phyloP scores from a whole-genome alignment of 2,797 vertebrate species.

The Crypturellus tataupa region DNA sequence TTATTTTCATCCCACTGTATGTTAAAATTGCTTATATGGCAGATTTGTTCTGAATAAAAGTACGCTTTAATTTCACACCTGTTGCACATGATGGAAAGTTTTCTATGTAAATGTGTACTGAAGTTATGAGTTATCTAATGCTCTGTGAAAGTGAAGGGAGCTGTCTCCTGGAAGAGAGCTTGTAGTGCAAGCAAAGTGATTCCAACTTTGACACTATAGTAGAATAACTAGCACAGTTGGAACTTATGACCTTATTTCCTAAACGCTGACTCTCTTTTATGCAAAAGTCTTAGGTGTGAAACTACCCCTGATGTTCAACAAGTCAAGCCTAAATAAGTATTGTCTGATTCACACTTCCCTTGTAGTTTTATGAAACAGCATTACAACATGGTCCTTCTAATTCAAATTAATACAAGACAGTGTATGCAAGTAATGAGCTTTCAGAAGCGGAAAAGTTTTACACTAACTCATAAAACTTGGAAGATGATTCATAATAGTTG shows the following conservation, averaged over 20 bases:
- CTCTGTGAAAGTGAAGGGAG: background rate
- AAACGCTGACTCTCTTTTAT: background rate
- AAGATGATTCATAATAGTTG: background rate
- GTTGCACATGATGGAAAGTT: background rate
- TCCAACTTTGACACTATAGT: background rate
- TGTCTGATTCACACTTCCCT: conserved; percentile 17
- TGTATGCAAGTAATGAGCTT: conserved; percentile 7
- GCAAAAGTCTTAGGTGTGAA: background rate
- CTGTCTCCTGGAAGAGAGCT: background rate
- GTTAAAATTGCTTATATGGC: background rate
- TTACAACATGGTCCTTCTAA: conserved; percentile 1
- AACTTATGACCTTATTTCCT: background rate
- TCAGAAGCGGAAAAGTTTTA: conserved; percentile 2
- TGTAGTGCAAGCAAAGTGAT: background rate
- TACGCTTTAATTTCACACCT: background rate
- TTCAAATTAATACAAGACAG: background rate
- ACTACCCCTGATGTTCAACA: background rate
- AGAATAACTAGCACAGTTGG: background rate
- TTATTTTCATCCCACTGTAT: background rate
- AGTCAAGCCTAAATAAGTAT: conserved; percentile 43
- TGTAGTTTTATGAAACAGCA: conserved; percentile 19
- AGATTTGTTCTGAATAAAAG: background rate
- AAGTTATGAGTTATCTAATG: background rate
- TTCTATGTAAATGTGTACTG: background rate
- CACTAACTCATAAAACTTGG: background rate